phyloP scores from a whole-genome alignment of 2,888 invertebrate species.

The Schizotus pectinicornis region DNA sequence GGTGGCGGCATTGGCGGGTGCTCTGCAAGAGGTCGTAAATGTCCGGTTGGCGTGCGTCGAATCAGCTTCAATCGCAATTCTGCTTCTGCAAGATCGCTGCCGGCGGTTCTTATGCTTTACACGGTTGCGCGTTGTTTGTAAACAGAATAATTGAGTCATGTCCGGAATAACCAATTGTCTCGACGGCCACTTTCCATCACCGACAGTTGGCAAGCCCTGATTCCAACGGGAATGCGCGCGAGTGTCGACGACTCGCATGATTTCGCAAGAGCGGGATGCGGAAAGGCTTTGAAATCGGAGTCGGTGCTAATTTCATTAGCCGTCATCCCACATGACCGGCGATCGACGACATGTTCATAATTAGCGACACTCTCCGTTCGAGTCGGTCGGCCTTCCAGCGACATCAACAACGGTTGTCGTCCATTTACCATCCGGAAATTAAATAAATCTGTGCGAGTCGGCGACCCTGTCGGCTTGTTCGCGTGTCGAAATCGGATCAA shows the following conservation, averaged over 20 bases:
- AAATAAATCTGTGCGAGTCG: slow-evolving; percentile 50
- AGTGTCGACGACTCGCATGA: slow-evolving; percentile 9
- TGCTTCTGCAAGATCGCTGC: slow-evolving; percentile 29
- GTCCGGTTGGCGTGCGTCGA: slow-evolving; percentile 40
- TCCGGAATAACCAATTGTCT: slow-evolving; percentile 52
- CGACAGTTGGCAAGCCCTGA: background rate
- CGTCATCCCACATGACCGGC: slow-evolving; percentile 27
- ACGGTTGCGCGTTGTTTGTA: slow-evolving; percentile 55
- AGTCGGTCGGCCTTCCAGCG: background rate
- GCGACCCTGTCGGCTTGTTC: slow-evolving; percentile 43
- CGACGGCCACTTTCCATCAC: slow-evolving; percentile 26
- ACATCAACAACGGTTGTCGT: slow-evolving; percentile 44
- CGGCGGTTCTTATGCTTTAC: slow-evolving; percentile 50
- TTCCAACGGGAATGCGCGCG: slow-evolving; percentile 3
- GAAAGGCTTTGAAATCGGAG: slow-evolving; percentile 17
- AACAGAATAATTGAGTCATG: slow-evolving; percentile 57
- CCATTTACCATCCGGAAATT: slow-evolving; percentile 52
- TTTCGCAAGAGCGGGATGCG: background rate
- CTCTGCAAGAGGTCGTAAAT: slow-evolving; percentile 37
- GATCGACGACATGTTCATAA: slow-evolving; percentile 29
- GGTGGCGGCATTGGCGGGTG: slow-evolving; percentile 24
- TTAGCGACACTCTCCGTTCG: slow-evolving; percentile 28
- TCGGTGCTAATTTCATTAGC: slow-evolving; percentile 32
- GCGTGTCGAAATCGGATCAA: slow-evolving; percentile 52
- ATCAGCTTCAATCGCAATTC: slow-evolving; percentile 33